A percentile compares a stretch with the other conserved stretches of the same genome.
Conservation (phyloP, 2,888 invertebrate species). For the Cosmia trapezina region DNA sequence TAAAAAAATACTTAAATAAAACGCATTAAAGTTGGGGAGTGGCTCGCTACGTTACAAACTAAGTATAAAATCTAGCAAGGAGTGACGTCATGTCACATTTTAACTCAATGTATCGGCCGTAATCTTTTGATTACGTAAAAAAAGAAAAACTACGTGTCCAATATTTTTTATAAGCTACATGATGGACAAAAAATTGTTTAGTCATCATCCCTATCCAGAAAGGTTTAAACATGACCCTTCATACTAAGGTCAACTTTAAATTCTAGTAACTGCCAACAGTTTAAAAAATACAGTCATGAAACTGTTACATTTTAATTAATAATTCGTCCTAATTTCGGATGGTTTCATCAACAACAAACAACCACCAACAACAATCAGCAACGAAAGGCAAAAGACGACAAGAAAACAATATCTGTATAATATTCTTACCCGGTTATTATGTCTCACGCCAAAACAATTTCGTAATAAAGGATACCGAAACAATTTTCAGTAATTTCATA, state of each 20-base stretch:
- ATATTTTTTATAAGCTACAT: too few species aligned
- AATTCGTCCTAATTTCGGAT: conserved; percentile 37
- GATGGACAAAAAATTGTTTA: too few species aligned
- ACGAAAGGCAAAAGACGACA: conserved; percentile 23
- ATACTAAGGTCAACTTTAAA: conserved; percentile 6
- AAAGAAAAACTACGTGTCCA: too few species aligned
- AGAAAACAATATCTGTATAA: conserved; percentile 53
- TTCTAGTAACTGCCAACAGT: conserved; percentile 2
- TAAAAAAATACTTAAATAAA: too few species aligned
- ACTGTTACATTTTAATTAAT: conserved; percentile 39
- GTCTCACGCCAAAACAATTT: conserved; percentile 54
- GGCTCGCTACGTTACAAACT: too few species aligned
- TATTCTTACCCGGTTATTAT: conserved; percentile 50
- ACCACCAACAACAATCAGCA: conserved; percentile 13
- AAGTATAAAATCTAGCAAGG: too few species aligned
- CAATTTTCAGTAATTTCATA: conserved; percentile 62
- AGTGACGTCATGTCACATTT: too few species aligned
- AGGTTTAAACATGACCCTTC: neutral
- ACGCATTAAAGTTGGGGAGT: too few species aligned
- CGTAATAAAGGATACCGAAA: conserved; percentile 58
- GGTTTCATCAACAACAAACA: conserved; percentile 38
- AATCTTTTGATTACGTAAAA: too few species aligned
- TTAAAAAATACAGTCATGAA: conserved; percentile 17
- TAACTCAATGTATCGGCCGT: too few species aligned
- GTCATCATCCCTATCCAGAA: conserved; percentile 19